Evolutionary conservation across 2,797 vertebrate species (phyloP), one percentile per base, ranked within the genome.

Genomic region (Babyrousa celebensis): DNA sequence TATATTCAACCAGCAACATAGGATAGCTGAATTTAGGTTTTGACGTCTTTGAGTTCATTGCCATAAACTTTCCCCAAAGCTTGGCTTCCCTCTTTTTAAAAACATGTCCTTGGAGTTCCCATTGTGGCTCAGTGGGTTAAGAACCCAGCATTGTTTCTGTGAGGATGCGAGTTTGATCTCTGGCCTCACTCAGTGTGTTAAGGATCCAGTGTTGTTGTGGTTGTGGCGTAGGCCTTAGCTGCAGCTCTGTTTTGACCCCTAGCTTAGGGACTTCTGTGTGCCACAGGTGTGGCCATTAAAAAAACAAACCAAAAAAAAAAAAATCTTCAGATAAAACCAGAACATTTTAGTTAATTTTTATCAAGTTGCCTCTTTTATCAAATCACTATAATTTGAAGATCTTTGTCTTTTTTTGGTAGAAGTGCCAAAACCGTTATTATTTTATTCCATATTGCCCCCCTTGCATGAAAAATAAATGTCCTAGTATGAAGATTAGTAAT

Each of bases 321-420:
- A 48, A 48, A 48, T 48, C 43, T 10, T 72, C 62, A 88, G 21
- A 62, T 85, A 88, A 87, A 63, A 83, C 23, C 14, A 68, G n/a
- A 56, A 83, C 12, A 89, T 86, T 29, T 74, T 78, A 15, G 27
- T 70, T 83, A 77, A 77, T 86, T 94, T 92, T 91, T 84, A 88
- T 25, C 85, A 65, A 94, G 93, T 56, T 92, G 21, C 29, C 3
- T 23, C 14, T 86, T 17, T 86, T 89, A 78, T 17, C 15, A n/a
- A 36, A 20, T 77, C 29, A 52, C 48, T 54, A 12, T 87, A 54
- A 68, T 68, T 60, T 95, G 17, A 70, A 65, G 17, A 70, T 84
- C 12, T 23, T 78, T 89, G 16, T 78, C 72, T 84, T 89, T 95
- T 92, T 92, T 71, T 71, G 23, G 43, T 25, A 77, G 43, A 77